Percentiles rank a stretch among this genome's conserved stretches.
phyloP scores from a whole-genome alignment of 2,113 vertebrate genomes.

The Plecturocebus donacophilus region DNA sequence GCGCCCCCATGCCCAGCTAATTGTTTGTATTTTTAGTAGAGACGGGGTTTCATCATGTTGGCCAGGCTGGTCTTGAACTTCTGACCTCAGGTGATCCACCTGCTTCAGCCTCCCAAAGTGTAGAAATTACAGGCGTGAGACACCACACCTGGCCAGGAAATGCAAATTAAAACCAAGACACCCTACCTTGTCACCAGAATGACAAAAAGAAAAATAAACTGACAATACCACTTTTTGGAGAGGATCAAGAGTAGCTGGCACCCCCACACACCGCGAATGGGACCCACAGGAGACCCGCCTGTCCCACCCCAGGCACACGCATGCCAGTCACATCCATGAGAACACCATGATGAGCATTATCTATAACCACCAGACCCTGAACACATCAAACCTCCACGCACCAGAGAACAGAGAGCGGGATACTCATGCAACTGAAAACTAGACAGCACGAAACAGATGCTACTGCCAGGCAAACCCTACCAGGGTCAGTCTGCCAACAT shows the following conservation, averaged over 20 bases:
- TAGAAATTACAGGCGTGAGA: too few relatives aligned
- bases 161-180: neutral
- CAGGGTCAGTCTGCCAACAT: neutral
- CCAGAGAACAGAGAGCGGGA: rapidly evolving
- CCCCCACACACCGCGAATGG: rapidly evolving
- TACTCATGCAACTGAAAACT: rapidly evolving
- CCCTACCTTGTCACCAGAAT: neutral
- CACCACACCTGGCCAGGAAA: neutral
- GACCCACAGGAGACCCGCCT: rapidly evolving
- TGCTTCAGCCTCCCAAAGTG: too few relatives aligned
- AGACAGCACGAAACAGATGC: rapidly evolving
- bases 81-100: too few relatives aligned
- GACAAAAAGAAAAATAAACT: neutral
- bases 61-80: too few relatives aligned
- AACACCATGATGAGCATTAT: rapidly evolving
- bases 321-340: rapidly evolving
- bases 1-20: too few relatives aligned
- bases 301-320: rapidly evolving
- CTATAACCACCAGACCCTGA: rapidly evolving
- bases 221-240: too few relatives aligned
- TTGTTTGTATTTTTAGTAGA: too few relatives aligned
- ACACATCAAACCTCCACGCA: rapidly evolving
- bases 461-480: rapidly evolving
- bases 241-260: neutral
- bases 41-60: too few relatives aligned